Evolutionary conservation across 1,140 invertebrate genomes (phyloP).

Genomic region (Tachypleus tridentatus): DNA sequence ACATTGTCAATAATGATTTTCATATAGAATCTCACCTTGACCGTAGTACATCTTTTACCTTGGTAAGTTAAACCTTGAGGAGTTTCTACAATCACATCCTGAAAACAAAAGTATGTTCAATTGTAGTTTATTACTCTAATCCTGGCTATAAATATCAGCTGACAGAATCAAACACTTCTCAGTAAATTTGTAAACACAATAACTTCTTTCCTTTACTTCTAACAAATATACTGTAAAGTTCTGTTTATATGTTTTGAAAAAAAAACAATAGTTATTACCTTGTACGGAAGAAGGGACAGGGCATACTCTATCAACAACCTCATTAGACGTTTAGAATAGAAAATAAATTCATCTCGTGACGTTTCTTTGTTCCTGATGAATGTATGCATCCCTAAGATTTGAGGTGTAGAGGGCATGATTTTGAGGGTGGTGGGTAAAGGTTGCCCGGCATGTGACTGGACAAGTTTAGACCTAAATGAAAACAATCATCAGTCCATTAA

Average conservation of each 20-base stretch:
- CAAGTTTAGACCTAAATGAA: slow-evolving; percentile 53
- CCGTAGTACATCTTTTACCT: slow-evolving; percentile 67
- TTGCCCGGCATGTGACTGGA: slow-evolving; percentile 64
- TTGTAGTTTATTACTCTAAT: too few species aligned
- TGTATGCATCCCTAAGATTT: slow-evolving; percentile 66
- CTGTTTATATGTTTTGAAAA: too few species aligned
- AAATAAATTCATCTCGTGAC: slow-evolving; percentile 93
- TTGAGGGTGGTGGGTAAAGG: slow-evolving; percentile 72
- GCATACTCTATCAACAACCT: slow-evolving; percentile 92
- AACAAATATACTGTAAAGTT: too few species aligned
- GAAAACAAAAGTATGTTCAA: slow-evolving; percentile 6
- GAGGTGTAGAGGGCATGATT: slow-evolving; percentile 73
- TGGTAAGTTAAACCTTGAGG: slow-evolving; percentile 72
- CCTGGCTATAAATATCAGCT: too few species aligned
- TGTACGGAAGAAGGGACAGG: slow-evolving; percentile 79
- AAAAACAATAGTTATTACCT: slow-evolving; percentile 38
- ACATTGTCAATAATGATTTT: too few species aligned
- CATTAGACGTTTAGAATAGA: slow-evolving; percentile 95
- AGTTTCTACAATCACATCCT: slow-evolving; percentile 68
- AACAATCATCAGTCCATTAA: background rate
- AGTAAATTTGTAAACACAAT: too few species aligned
- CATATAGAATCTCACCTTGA: slow-evolving; percentile 41
- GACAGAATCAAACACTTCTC: too few species aligned
- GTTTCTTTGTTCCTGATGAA: slow-evolving; percentile 87
- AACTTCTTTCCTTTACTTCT: too few species aligned